These are phyloP conservation scores for Drosophila setosimentum DNA, from an alignment of 2,888 invertebrate genomes.

Conservation along the genomic window DNA sequence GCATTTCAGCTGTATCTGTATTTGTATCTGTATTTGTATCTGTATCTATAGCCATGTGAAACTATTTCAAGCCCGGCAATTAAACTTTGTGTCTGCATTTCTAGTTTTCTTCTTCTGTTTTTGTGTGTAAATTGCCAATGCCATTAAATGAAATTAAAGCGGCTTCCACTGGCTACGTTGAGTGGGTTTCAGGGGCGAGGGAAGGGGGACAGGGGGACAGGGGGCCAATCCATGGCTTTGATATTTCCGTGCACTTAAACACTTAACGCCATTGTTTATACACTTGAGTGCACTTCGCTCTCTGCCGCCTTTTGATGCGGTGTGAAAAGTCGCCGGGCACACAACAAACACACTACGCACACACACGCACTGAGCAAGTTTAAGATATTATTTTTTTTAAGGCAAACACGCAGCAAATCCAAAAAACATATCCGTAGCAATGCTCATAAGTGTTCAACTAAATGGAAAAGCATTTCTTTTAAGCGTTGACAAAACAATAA, in stretches of 20 bases:
- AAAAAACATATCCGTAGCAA: constrained; percentile 69
- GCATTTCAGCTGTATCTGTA: constrained; percentile 27
- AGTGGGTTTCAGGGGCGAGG: accelerated
- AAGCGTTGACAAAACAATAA: constrained; percentile 80
- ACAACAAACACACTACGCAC: constrained; percentile 34
- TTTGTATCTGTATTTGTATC: constrained; percentile 21
- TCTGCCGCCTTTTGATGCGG: constrained; percentile 76
- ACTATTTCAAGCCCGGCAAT: constrained; percentile 75
- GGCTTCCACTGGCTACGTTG: constrained; percentile 15
- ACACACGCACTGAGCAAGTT: constrained; percentile 34
- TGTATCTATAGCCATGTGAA: constrained; percentile 33
- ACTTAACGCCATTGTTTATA: constrained; percentile 80
- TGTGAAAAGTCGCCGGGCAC: constrained; percentile 74
- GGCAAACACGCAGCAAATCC: constrained; percentile 44
- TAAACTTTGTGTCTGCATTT: constrained; percentile 73
- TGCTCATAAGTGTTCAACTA: constrained; percentile 80
- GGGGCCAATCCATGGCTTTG: constrained; percentile 73
- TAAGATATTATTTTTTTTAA: constrained; percentile 64
- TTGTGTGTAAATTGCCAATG: constrained; percentile 63
- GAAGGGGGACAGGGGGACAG: background rate
- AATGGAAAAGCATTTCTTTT: constrained; percentile 81
- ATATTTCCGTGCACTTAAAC: constrained; percentile 80
- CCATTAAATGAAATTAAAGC: constrained; percentile 74
- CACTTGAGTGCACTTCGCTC: constrained; percentile 74
- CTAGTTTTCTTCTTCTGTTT: background rate